Conservation (phyloP, 2,797 vertebrate species). For the Sebastes diaconus region DNA sequence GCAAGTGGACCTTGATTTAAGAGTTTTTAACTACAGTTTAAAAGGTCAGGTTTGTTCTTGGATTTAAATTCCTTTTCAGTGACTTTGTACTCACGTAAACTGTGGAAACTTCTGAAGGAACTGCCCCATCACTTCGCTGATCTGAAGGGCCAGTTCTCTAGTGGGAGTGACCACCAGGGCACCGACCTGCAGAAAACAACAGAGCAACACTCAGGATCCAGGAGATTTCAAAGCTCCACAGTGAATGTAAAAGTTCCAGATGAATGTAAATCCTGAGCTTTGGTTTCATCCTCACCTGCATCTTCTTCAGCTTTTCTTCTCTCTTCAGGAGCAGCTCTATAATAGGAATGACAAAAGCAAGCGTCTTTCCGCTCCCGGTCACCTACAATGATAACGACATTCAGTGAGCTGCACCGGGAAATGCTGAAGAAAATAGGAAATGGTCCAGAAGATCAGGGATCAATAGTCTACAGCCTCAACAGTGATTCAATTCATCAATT, state of each 20-base stretch:
- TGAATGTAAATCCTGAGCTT: neutral
- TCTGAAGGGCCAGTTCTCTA: slow-evolving; percentile 92
- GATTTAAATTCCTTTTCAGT: neutral
- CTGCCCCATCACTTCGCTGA: slow-evolving; percentile 89
- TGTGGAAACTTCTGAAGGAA: slow-evolving; percentile 90
- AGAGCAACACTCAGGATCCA: neutral
- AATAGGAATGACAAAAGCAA: slow-evolving; percentile 95
- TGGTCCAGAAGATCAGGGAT: too few relatives aligned
- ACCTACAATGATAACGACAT: slow-evolving; percentile 77
- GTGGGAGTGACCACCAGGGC: slow-evolving; percentile 95
- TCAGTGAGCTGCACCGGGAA: neutral
- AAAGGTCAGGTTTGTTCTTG: neutral
- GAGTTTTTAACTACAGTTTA: neutral
- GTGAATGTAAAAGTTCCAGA: neutral
- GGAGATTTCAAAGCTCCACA: neutral
- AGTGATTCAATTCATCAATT: too few relatives aligned
- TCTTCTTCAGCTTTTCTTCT: slow-evolving; percentile 92
- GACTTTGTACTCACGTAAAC: slow-evolving; percentile 84
- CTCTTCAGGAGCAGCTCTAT: slow-evolving; percentile 92
- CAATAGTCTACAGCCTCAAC: too few relatives aligned
- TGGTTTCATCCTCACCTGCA: slow-evolving; percentile 83
- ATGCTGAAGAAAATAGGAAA: neutral
- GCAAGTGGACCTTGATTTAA: neutral
- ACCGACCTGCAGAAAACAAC: slow-evolving; percentile 84
- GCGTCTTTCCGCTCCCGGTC: slow-evolving; percentile 96